Evolutionary conservation across 2,888 invertebrate species (phyloP).

Genomic region (Orchesella flavescens): DNA sequence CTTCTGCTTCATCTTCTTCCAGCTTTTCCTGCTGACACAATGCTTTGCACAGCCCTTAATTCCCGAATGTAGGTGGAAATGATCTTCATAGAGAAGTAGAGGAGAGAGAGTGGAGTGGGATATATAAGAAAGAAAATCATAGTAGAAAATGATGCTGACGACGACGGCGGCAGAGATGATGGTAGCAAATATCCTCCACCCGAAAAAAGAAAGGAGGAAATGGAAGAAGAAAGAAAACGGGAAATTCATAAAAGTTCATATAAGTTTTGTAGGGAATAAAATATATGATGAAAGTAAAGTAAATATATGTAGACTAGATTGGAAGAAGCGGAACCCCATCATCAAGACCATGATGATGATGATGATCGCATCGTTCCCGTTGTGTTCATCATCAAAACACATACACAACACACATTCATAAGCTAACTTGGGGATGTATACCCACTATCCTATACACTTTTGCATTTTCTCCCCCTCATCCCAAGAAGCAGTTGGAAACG

Average conservation of each 20-base stretch:
- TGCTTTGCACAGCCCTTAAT: background rate
- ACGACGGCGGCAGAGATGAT: background rate
- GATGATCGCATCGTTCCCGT: background rate
- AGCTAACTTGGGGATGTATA: background rate
- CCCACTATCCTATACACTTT: background rate
- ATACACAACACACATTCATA: background rate
- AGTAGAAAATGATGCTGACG: background rate
- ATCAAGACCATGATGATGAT: constrained; percentile 21
- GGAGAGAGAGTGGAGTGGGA: too few relatives aligned
- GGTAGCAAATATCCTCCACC: constrained; percentile 11
- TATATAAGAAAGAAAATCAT: too few relatives aligned
- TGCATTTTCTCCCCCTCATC: background rate
- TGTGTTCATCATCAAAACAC: constrained; percentile 30
- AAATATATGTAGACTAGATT: constrained; percentile 23
- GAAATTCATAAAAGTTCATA: constrained; percentile 53
- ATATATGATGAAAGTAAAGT: constrained; percentile 5
- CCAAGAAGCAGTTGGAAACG: background rate
- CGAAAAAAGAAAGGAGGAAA: constrained; percentile 28
- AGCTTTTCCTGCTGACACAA: constrained; percentile 6
- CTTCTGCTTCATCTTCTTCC: background rate
- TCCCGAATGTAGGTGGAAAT: background rate
- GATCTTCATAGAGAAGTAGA: background rate
- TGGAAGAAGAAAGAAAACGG: constrained; percentile 51
- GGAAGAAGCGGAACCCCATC: constrained; percentile 35
- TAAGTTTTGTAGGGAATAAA: background rate